Percentiles rank a stretch among this genome's conserved stretches.
phyloP scores from a whole-genome alignment of 2,113 vertebrate species.

The Erythrolamprus reginae region DNA sequence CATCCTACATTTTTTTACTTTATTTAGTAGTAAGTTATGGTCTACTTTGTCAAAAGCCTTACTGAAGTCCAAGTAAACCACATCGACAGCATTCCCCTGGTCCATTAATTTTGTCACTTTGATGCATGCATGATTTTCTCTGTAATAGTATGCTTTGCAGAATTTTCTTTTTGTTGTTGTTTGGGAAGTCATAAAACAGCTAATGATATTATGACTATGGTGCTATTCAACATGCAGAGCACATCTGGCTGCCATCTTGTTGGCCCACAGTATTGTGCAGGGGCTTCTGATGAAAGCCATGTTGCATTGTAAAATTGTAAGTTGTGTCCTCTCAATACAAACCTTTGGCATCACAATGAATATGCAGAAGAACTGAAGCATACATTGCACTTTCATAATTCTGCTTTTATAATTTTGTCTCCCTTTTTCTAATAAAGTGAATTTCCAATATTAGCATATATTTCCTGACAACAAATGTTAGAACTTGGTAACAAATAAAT shows the following conservation, averaged over 20 bases:
- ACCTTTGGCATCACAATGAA: neutral
- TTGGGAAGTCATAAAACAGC: neutral
- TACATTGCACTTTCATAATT: neutral
- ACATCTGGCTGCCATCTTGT: neutral
- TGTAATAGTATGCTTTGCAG: neutral
- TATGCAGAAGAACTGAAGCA: neutral
- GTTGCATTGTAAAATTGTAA: neutral
- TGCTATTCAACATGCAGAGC: neutral
- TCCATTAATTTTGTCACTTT: too few relatives aligned
- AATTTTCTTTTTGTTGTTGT: neutral
- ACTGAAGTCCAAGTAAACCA: too few relatives aligned
- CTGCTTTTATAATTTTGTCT: neutral
- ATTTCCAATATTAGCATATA: neutral
- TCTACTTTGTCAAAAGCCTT: too few relatives aligned
- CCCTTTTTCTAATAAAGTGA: neutral
- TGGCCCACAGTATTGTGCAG: neutral
- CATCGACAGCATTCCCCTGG: too few relatives aligned
- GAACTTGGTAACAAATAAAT: neutral
- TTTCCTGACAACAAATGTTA: neutral
- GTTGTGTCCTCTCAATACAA: neutral
- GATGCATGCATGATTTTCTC: neutral
- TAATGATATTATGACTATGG: neutral
- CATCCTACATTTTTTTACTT: too few relatives aligned
- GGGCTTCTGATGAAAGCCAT: neutral
- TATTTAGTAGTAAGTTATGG: too few relatives aligned